Evolutionary conservation across 1,140 invertebrate species (phyloP), one percentile per base, ranked within the genome.

Genomic region (Adelges cooleyi): DNA sequence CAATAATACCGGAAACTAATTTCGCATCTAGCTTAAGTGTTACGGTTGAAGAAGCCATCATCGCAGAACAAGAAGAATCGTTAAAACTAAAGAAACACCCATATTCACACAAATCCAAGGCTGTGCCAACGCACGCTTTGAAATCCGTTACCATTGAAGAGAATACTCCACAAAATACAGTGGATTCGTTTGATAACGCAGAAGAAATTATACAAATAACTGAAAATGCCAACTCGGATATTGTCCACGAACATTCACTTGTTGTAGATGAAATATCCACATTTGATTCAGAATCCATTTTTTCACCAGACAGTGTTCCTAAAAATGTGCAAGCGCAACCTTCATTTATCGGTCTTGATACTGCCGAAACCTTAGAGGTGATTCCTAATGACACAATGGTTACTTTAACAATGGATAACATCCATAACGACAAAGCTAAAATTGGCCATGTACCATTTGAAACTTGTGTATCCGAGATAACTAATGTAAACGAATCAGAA

Each of bases 101-200:
- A 8, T 80, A 82, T 67, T 73, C 73, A 27, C 79, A 82, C 68
- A 77, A 73, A 67, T 76, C 77, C 3, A 82, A 80, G 75, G 67
- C 73, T 36, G 73, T 77, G 3, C 74, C 80, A 11, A 74, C 76
- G 1, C 79, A 81, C 69, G 74, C 80, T 22, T 68, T 82, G 0
- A 73, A 78, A 67, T 81, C 81, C n/a, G 72, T 80, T 44, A 72
- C 83, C 67, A 75, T 82, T 42, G 80, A 84, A 73, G 80, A 84
- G 77, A 79, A 80, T 18, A 72, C 74, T 65, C 70, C 77, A 17
- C 75, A 81, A 67, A 77, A 79, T 70, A 74, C 74, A 53, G 67
- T 80, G 15, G 76, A 74, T 18, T 65, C 75, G 42, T 65, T 83
- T n/a, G 67, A 71, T 4, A 69, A 78, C 3, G 73, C 73, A 38